Evolutionary conservation across 92 coral and sea anemone species (phyloP), one percentile per base, ranked within the genome.

Genomic region (Epizoanthus illoricatus): DNA sequence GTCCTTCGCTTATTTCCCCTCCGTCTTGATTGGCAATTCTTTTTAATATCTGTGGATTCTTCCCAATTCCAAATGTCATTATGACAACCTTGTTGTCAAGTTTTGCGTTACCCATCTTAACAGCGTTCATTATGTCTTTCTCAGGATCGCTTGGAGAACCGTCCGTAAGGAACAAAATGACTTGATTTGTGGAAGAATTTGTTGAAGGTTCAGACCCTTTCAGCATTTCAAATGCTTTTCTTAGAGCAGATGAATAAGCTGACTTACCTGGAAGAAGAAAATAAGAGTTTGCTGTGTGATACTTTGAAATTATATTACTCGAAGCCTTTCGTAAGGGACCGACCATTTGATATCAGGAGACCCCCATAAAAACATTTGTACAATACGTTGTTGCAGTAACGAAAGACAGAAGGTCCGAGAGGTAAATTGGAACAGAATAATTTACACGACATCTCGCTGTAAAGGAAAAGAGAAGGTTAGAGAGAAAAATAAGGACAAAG

Each of bases 131-230:
- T 55, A 88, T 88, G 41, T 24, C 54, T n/a, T 0, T 10, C 18
- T 41, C 17, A 15, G 2, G 18, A 10, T 90, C 93, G n/a, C 5
- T 61, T 5, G 93, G 92, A 41, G 55, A 9, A 11, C 93, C 93
- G 71, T 90, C 93, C 17, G 93, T 88, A 4, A 90, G 70, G 63
- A 90, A 90, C 40, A 90, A 73, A 23, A 90, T 88, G n/a, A 90
- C 89, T 40, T 85, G 86, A 4, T 47, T 55, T 28, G 89, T 84
- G 17, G 69, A 18, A 19, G 84, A 19, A 43, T 59, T 72, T 10
- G 39, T 19, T 62, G 45, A 45, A 47, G 20, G 33, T 45, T 76
- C 58, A 6, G 88, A 47, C n/a, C 64, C 75, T 24, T 84, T 88
- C 55, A 90, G 21, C 43, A 90, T 66, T n/a, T 81, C 69, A 74